Evolutionary conservation across 2,797 vertebrate species (phyloP).

Genomic region (Semotilus atromaculatus): DNA sequence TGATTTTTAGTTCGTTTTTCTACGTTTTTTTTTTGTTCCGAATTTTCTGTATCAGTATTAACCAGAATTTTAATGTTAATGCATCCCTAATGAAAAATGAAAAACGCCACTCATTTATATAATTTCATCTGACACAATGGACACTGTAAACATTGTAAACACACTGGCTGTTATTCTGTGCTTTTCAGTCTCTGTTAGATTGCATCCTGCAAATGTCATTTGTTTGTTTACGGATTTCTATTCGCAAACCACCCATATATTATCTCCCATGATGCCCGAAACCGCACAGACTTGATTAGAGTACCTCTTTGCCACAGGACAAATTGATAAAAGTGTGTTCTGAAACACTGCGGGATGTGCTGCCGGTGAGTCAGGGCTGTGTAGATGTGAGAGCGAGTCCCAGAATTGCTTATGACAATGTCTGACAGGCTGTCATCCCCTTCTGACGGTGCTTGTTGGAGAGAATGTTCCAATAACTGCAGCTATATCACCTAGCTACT

Average conservation of each 20-base stretch:
- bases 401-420: slow-evolving; percentile 42
- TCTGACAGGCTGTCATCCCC: slow-evolving; percentile 41
- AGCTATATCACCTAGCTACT: slow-evolving; percentile 13
- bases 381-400: slow-evolving; percentile 34
- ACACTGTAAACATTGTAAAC: not conserved
- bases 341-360: slow-evolving; percentile 2
- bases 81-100: not conserved
- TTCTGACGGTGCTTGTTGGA: slow-evolving; percentile 28
- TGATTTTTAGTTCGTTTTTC: not conserved
- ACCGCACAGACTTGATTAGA: slow-evolving; percentile 34
- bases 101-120: not conserved
- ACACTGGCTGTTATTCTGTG: not conserved
- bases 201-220: not conserved
- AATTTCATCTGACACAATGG: not conserved
- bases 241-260: slow-evolving; percentile 25
- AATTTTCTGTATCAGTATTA: not conserved
- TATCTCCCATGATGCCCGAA: slow-evolving; percentile 28
- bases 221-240: slow-evolving; percentile 24
- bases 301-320: slow-evolving; percentile 5
- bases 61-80: not conserved
- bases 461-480: slow-evolving; percentile 9
- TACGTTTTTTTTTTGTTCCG: no score
- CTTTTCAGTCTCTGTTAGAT: not conserved
- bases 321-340: slow-evolving; percentile 31
- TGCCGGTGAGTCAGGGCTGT: slow-evolving; percentile 37